These are phyloP conservation scores for Apis cerana DNA, from an alignment of 1,140 invertebrate genomes.

Conservation along the genomic window DNA sequence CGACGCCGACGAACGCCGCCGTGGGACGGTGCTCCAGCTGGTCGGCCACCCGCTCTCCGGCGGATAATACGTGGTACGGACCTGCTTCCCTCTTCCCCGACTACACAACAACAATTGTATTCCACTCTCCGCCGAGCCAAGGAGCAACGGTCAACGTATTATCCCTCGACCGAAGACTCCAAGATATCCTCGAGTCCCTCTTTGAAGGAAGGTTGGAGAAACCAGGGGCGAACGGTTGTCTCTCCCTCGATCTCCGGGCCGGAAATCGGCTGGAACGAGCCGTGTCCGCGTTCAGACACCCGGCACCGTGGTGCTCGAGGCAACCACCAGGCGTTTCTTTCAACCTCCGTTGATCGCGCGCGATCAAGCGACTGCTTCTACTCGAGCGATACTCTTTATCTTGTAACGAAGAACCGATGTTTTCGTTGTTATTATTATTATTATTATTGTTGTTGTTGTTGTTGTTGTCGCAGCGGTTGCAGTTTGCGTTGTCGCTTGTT, in stretches of 20 bases:
- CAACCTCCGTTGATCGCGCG: slow-evolving; percentile 5
- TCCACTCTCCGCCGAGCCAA: neutral
- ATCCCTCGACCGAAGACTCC: neutral
- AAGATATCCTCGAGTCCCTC: no score
- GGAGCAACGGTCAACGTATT: no score
- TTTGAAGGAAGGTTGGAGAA: neutral
- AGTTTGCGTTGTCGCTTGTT: slow-evolving; percentile 23
- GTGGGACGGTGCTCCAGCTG: slow-evolving; percentile 5
- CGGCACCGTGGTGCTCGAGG: slow-evolving; percentile 8
- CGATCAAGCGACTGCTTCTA: neutral
- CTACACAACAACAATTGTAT: neutral
- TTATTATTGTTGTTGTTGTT: slow-evolving; percentile 13
- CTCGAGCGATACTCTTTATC: no score
- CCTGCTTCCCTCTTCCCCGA: neutral
- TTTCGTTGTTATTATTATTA: slow-evolving; percentile 10
- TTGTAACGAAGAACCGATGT: neutral
- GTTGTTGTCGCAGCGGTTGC: slow-evolving; percentile 27
- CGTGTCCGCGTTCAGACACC: neutral
- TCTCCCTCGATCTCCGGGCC: neutral
- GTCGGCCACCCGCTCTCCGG: slow-evolving; percentile 21
- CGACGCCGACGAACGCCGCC: slow-evolving; percentile 20
- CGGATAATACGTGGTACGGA: neutral
- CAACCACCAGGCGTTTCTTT: slow-evolving; percentile 19
- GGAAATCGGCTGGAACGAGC: neutral
- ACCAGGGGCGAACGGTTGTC: neutral